A percentile compares a stretch with the other conserved stretches of the same genome.
Evolutionary conservation across 1,140 invertebrate genomes (phyloP).

Genomic region (Hycleus cichorii): DNA sequence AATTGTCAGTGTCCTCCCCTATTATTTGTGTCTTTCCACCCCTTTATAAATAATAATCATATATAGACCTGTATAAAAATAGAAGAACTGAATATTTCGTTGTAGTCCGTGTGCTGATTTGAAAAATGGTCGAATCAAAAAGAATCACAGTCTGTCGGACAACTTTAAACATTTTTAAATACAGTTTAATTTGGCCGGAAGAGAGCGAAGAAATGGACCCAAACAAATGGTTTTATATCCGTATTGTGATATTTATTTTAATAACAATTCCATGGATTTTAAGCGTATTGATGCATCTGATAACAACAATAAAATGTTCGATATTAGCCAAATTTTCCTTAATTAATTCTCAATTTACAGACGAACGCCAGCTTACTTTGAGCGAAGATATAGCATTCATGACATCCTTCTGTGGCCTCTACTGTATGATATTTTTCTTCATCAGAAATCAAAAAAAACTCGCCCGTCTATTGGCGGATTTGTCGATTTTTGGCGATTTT

Average conservation of each 20-base stretch:
- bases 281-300: conserved; percentile 2
- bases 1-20: too few relatives aligned
- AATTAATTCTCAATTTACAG: not conserved
- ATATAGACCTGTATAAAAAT: too few relatives aligned
- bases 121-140: not conserved
- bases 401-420: conserved; percentile 1
- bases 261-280: conserved; percentile 1
- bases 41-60: too few relatives aligned
- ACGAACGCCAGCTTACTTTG: not conserved
- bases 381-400: conserved; percentile 4
- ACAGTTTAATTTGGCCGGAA: conserved; percentile 6
- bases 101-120: not conserved
- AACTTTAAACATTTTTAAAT: conserved; percentile 3
- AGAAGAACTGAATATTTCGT: too few relatives aligned
- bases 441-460: conserved; percentile 5
- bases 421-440: conserved; percentile 1
- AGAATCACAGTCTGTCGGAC: conserved; percentile 7
- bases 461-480: not conserved
- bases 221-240: conserved; percentile 4
- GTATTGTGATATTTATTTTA: not conserved
- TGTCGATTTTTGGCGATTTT: conserved; percentile 2
- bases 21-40: too few relatives aligned
- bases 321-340: not conserved
- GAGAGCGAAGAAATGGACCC: conserved; percentile 5
- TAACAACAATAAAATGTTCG: not conserved